Evolutionary conservation across 2,797 vertebrate genomes (phyloP).

Genomic region (Lophotriccus pileatus): DNA sequence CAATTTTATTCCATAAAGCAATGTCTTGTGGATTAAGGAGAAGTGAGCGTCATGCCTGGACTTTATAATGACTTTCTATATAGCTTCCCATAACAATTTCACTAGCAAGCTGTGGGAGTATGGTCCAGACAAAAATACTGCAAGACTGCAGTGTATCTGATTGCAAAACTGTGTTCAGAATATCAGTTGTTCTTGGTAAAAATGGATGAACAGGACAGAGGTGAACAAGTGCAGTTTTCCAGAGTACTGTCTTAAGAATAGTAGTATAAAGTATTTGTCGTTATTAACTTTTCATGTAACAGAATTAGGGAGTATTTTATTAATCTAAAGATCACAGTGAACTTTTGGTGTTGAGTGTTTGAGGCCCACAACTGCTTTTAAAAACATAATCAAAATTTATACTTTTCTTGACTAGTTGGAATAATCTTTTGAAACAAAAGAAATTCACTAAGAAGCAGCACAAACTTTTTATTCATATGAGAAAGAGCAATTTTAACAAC

Average conservation of each 20-base stretch:
- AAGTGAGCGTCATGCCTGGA: too few relatives aligned
- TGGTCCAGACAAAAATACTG: too few relatives aligned
- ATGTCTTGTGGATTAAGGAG: too few relatives aligned
- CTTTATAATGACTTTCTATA: too few relatives aligned
- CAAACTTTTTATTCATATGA: neutral
- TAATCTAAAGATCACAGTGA: neutral
- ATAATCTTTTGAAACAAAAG: neutral
- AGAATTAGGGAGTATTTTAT: neutral
- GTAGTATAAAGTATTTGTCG: neutral
- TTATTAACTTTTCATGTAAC: neutral
- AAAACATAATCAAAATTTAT: neutral
- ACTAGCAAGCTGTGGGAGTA: too few relatives aligned
- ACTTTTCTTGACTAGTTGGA: neutral
- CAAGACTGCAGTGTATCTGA: too few relatives aligned
- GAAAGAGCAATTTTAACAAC: neutral
- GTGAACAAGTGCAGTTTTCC: neutral
- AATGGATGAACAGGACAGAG: neutral
- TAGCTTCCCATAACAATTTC: too few relatives aligned
- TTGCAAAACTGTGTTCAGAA: too few relatives aligned
- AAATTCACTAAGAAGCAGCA: neutral
- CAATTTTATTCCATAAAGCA: too few relatives aligned
- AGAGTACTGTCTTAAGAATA: neutral
- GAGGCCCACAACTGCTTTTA: neutral
- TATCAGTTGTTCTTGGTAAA: neutral
- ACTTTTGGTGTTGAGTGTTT: neutral